Conservation (phyloP, 2,888 invertebrate species). For the Meloe dianella region DNA sequence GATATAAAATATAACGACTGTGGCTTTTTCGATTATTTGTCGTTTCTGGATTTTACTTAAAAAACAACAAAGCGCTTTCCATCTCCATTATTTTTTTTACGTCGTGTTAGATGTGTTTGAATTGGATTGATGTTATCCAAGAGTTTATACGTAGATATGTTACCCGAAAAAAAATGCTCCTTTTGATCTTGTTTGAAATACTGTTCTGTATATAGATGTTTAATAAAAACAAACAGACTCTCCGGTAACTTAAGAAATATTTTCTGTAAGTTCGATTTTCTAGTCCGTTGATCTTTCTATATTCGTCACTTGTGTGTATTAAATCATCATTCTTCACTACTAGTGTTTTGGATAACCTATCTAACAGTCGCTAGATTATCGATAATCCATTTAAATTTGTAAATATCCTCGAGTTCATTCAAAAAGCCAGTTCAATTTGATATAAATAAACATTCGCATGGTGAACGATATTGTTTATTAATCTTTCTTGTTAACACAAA, state of each 20-base stretch:
- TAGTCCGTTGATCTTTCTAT: conserved; percentile 6
- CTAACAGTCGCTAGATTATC: too few species aligned
- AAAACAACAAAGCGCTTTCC: background rate
- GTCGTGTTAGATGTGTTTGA: background rate
- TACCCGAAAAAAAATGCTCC: background rate
- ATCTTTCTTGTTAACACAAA: background rate
- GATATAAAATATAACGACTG: too few species aligned
- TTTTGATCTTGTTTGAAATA: conserved; percentile 11
- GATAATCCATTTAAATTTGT: background rate
- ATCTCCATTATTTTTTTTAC: background rate
- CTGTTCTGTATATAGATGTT: conserved; percentile 4
- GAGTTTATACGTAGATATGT: background rate
- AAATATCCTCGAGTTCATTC: background rate
- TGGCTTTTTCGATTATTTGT: background rate
- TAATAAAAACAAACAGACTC: conserved; percentile 8
- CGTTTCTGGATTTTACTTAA: background rate
- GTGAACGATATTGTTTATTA: background rate
- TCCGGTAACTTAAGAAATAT: conserved; percentile 1
- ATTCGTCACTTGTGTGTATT: background rate
- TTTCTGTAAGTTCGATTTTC: conserved; percentile 5
- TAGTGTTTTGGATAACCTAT: background rate
- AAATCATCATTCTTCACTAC: background rate
- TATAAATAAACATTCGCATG: background rate
- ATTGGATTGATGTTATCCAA: background rate
- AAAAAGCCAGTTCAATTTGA: background rate